Base-by-base conservation (phyloP, 2,113 vertebrate species). In the Nothoprocta pentlandii region DNA sequence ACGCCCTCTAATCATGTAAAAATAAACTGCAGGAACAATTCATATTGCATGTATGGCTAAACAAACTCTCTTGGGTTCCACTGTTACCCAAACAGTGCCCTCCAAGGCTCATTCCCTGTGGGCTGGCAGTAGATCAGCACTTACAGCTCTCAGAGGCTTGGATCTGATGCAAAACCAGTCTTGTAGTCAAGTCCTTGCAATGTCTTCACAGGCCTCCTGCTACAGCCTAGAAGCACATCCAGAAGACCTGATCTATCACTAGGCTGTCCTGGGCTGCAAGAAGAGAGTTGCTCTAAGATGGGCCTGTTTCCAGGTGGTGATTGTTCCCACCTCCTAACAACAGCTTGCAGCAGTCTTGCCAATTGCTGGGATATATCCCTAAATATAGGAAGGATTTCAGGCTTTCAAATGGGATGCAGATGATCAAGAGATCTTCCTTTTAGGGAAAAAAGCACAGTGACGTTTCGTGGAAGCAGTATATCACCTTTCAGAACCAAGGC, bases 1-100 rank as follows among this genome's bases (percentile, higher is more conserved):
- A 92, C 23, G 49, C 36, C 30, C 87, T 67, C 20, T 70, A 85
- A 92, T 23, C 16, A 39, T n/a, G 26, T 70, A 67, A 85, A 94
- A 92, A 96, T 87, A 94, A 95, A 87, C 49, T 59, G 44, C 54
- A 80, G 78, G 44, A 86, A 96, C 75, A 95, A 96, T 92, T 95
- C 41, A 10, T 51, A 32, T 66, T 89, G 54, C 81, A 77, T 85
- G 59, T 70, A 62, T 10, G 19, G 54, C 78, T 91, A 92, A 95
- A 94, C 36, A 89, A 84, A 85, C 75, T 63, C 79, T 67, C 85
- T 74, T 63, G 89, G 7, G 6, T 77, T 93, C 75, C 74, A 6
- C 87, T 58, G 69, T 21, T 91, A 56, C 66, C 83, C 91, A 73
- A 71, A 69, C 49, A 84, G 32, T 68, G 58, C 78, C 44, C 67